These are phyloP conservation scores for Triplophysa siluroides DNA, from an alignment of 2,113 vertebrate genomes.

Conservation along the genomic window DNA sequence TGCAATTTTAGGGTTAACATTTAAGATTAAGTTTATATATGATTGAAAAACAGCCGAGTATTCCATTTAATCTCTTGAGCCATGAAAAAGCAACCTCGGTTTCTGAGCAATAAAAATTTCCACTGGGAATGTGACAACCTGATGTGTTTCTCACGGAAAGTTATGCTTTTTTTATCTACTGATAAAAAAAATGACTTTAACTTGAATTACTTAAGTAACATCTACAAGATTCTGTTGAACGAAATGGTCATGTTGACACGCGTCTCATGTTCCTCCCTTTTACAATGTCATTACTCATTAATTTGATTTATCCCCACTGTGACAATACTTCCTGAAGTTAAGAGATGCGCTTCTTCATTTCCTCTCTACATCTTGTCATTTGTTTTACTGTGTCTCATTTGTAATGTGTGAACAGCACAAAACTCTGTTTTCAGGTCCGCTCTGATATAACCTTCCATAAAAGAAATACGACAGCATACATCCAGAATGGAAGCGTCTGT, in stretches of 20 bases:
- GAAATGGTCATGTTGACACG: background rate
- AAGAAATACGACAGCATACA: background rate
- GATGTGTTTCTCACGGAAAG: too few species aligned
- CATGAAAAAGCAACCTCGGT: too few species aligned
- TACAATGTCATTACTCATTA: constrained; percentile 32
- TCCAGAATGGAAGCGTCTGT: background rate
- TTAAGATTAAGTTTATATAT: too few species aligned
- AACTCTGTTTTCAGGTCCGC: background rate
- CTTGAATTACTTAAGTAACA: too few species aligned
- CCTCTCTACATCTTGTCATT: background rate
- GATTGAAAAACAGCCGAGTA: too few species aligned
- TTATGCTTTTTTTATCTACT: too few species aligned
- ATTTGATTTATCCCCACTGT: constrained; percentile 6
- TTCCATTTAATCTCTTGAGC: too few species aligned
- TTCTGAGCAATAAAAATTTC: too few species aligned
- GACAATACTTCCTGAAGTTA: constrained; percentile 8
- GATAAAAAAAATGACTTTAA: too few species aligned
- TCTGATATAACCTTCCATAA: background rate
- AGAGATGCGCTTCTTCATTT: background rate
- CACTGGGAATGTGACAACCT: too few species aligned
- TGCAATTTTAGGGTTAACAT: too few species aligned
- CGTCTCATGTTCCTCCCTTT: background rate
- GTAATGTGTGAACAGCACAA: background rate
- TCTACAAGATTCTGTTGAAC: too few species aligned
- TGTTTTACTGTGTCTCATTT: background rate